phyloP scores from a whole-genome alignment of 2,797 vertebrate genomes.

The Toxotes lorentzi region DNA sequence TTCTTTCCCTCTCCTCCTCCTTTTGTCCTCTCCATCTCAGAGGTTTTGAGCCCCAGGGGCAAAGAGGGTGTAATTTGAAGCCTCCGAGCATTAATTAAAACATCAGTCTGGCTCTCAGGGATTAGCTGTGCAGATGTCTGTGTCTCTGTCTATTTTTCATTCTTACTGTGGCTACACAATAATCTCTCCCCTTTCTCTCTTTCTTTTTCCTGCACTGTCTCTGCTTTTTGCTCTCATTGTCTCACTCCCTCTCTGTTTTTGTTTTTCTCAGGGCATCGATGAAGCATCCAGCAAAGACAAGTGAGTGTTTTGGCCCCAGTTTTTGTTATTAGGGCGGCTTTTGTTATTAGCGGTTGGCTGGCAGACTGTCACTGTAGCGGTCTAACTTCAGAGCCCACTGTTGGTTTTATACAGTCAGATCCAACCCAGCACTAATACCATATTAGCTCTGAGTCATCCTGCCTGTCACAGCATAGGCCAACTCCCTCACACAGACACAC shows the following conservation, averaged over 20 bases:
- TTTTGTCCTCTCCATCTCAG: conserved; percentile 69
- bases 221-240: conserved; percentile 56
- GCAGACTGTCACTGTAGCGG: conserved; percentile 52
- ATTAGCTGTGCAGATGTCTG: conserved; percentile 83
- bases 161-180: conserved; percentile 64
- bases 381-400: conserved; percentile 61
- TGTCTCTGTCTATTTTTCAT: conserved; percentile 73
- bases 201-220: conserved; percentile 47
- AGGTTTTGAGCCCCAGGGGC: conserved; percentile 73
- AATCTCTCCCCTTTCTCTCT: conserved; percentile 66
- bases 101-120: conserved; percentile 81
- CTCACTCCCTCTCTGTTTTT: conserved; percentile 51
- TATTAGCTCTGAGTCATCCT: conserved; percentile 64
- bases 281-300: conserved; percentile 97
- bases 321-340: conserved; percentile 39
- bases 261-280: conserved; percentile 91
- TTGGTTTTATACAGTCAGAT: conserved; percentile 67
- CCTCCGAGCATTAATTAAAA: conserved; percentile 85
- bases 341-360: conserved; percentile 53
- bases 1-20: conserved; percentile 55
- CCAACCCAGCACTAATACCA: conserved; percentile 57
- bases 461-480: conserved; percentile 50
- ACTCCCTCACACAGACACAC: conserved; percentile 28
- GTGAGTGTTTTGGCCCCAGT: conserved; percentile 85
- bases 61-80: conserved; percentile 83